Conservation (phyloP, 1,140 invertebrate genomes). For the Carposina sasakii region DNA sequence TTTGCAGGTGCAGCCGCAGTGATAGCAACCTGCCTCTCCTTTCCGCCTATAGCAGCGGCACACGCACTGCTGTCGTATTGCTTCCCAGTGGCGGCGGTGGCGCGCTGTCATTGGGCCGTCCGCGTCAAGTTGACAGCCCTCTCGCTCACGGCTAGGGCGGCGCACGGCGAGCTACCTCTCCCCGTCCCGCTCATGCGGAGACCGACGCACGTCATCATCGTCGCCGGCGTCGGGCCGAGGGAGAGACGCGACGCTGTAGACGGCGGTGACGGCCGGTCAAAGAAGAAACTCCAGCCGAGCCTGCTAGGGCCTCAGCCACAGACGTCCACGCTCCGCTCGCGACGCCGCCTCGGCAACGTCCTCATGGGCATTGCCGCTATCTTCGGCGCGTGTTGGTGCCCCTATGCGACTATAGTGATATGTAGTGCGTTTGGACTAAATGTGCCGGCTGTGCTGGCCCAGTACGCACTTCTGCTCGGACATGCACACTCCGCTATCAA, state of each 20-base stretch:
- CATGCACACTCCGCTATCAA: slow-evolving; percentile 85
- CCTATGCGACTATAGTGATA: slow-evolving; percentile 79
- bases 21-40: slow-evolving; percentile 44
- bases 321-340: slow-evolving; percentile 76
- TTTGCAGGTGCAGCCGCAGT: slow-evolving; percentile 46
- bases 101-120: slow-evolving; percentile 78
- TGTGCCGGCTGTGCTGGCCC: slow-evolving; percentile 67
- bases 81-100: slow-evolving; percentile 70
- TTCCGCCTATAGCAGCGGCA: slow-evolving; percentile 52
- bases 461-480: slow-evolving; percentile 80
- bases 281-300: slow-evolving; percentile 59
- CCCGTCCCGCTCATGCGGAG: slow-evolving; percentile 79
- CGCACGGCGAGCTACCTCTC: slow-evolving; percentile 77
- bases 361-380: slow-evolving; percentile 79
- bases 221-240: slow-evolving; percentile 74
- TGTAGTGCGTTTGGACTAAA: slow-evolving; percentile 72
- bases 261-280: slow-evolving; percentile 54
- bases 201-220: slow-evolving; percentile 83
- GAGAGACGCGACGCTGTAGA: slow-evolving; percentile 63
- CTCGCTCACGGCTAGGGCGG: slow-evolving; percentile 77
- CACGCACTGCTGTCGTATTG: slow-evolving; percentile 65
- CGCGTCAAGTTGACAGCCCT: slow-evolving; percentile 81
- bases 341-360: slow-evolving; percentile 79
- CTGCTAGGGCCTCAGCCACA: slow-evolving; percentile 72
- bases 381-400: slow-evolving; percentile 83